A percentile compares a stretch with the other conserved stretches of the same genome.
phyloP scores from a whole-genome alignment of 2,888 invertebrate species.

The Cephus pulcher region DNA sequence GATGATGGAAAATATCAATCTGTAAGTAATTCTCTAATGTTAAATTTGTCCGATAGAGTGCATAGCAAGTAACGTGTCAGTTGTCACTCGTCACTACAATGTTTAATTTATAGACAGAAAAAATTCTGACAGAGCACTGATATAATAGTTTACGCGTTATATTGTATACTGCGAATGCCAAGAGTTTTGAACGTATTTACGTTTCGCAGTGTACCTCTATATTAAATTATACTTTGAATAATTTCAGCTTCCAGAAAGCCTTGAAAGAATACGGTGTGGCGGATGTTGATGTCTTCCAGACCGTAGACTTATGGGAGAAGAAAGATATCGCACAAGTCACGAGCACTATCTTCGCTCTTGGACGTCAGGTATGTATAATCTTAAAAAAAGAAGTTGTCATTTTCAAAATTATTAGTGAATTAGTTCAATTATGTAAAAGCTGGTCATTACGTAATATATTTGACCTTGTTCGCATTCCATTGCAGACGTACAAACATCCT shows the following conservation, averaged over 20 bases:
- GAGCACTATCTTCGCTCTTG: constrained; percentile 86
- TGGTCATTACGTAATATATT: background rate
- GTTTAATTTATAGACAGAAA: background rate
- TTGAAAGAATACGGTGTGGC: constrained; percentile 89
- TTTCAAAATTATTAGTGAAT: background rate
- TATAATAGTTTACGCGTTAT: background rate
- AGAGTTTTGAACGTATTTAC: background rate
- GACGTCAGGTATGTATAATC: constrained; percentile 75
- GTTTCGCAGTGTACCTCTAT: background rate
- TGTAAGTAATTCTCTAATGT: constrained; percentile 70
- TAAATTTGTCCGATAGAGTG: background rate
- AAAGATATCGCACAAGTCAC: constrained; percentile 89
- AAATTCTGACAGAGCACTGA: background rate
- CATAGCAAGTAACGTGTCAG: background rate
- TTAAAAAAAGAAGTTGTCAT: constrained; percentile 3
- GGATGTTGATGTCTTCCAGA: constrained; percentile 95
- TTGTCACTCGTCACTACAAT: background rate
- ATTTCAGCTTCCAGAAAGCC: constrained; percentile 84
- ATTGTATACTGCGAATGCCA: background rate
- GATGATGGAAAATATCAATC: constrained; percentile 99
- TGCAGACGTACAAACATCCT: constrained; percentile 84
- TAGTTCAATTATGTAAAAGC: background rate
- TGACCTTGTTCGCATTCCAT: constrained; percentile 14
- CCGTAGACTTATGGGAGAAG: constrained; percentile 96
- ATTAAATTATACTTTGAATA: background rate